Percentiles rank a stretch among this genome's conserved stretches.
phyloP scores from a whole-genome alignment of 2,797 vertebrate genomes.

The Pseudocheirus occidentalis region DNA sequence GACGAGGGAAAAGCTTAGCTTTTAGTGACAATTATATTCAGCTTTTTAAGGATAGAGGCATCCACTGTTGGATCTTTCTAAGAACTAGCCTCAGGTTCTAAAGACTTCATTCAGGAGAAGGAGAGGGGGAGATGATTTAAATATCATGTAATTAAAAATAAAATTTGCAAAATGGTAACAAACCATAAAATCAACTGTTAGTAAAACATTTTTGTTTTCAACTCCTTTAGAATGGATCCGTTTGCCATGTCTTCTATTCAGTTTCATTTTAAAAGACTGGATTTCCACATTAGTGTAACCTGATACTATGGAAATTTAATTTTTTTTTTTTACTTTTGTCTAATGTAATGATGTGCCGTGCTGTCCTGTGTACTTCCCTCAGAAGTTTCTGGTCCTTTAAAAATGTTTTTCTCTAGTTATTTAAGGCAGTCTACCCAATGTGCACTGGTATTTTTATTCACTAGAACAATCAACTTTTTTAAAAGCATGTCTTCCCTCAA shows the following conservation, averaged over 20 bases:
- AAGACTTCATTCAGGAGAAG: not conserved
- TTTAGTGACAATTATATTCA: not conserved
- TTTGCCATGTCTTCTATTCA: not conserved
- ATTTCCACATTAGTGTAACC: not conserved
- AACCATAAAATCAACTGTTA: not conserved
- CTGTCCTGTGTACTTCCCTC: conserved; percentile 3
- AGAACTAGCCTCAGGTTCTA: not conserved
- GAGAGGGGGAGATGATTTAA: not conserved
- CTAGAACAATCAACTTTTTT: conserved; percentile 44
- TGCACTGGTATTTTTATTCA: conserved; percentile 46
- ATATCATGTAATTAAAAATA: not conserved
- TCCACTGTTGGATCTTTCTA: not conserved
- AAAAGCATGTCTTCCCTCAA: conserved; percentile 39
- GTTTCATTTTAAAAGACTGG: not conserved
- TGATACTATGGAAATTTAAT: not conserved
- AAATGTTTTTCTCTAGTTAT: conserved; percentile 43
- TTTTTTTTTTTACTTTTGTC: not conserved
- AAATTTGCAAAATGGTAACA: not conserved
- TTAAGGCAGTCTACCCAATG: conserved; percentile 31
- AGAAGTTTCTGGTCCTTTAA: conserved; percentile 29
- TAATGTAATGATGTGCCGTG: conserved; percentile 1
- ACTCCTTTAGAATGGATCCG: not conserved
- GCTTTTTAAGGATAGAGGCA: not conserved
- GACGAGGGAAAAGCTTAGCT: not conserved
- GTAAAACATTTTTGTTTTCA: not conserved